These are phyloP conservation scores for Drosophila longiperda DNA, from an alignment of 2,888 invertebrate species.

Conservation along the genomic window DNA sequence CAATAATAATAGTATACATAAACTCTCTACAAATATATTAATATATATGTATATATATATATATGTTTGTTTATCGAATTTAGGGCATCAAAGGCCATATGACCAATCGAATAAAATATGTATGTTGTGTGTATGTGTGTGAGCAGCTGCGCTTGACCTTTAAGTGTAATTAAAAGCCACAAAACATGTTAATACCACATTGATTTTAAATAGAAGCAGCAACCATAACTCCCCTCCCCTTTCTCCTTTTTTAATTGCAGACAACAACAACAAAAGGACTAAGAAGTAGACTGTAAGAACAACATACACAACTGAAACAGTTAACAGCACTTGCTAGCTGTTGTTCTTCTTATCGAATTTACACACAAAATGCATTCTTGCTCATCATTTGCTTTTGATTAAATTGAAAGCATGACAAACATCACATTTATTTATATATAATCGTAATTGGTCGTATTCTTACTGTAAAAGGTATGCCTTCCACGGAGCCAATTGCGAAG, in stretches of 20 bases:
- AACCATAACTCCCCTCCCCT: not conserved
- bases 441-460: conserved; percentile 84
- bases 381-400: conserved; percentile 67
- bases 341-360: conserved; percentile 67
- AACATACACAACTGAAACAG: conserved; percentile 19
- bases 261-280: not conserved
- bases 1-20: not conserved
- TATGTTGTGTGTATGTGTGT: conserved; percentile 12
- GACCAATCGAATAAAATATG: conserved; percentile 69
- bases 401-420: conserved; percentile 58
- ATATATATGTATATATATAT: conserved; percentile 2
- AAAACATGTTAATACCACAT: conserved; percentile 62
- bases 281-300: not conserved
- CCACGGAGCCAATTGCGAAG: conserved; percentile 99
- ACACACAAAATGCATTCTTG: conserved; percentile 48
- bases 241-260: conserved; percentile 11
- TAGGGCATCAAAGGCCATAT: conserved; percentile 79
- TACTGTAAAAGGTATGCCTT: conserved; percentile 98
- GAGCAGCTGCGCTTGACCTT: conserved; percentile 71
- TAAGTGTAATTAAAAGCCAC: conserved; percentile 74
- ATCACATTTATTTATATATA: conserved; percentile 59
- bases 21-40: too few relatives aligned
- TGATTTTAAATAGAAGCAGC: conserved; percentile 25
- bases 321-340: conserved; percentile 5
- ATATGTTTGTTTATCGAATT: conserved; percentile 55